Evolutionary conservation across 2,888 invertebrate species (phyloP).

Genomic region (Pardosa pseudoannulata): DNA sequence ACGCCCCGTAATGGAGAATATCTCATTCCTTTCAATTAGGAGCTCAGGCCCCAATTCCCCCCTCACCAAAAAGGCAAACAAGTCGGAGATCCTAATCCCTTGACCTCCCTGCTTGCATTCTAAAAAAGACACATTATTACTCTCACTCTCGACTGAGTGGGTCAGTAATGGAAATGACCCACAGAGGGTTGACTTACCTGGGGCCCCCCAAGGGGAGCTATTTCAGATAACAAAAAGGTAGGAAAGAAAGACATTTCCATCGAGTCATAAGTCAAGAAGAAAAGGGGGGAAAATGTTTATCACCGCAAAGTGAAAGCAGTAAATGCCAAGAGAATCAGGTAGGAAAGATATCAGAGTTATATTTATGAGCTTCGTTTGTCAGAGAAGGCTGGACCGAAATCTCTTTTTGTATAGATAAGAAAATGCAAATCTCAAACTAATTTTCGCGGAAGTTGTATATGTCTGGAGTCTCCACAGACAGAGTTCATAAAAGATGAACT

Average conservation of each 20-base stretch:
- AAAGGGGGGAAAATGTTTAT: constrained; percentile 43
- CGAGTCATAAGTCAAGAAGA: constrained; percentile 42
- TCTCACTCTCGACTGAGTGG: neutral
- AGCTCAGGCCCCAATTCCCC: neutral
- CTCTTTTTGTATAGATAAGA: too few species aligned
- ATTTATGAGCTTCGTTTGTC: constrained; percentile 28
- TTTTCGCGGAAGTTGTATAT: too few species aligned
- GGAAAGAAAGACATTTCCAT: constrained; percentile 25
- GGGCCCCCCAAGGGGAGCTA: neutral
- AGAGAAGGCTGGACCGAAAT: too few species aligned
- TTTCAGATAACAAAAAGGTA: neutral
- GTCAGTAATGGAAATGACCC: constrained; percentile 13
- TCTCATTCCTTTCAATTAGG: neutral
- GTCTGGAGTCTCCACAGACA: too few species aligned
- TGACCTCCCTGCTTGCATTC: neutral
- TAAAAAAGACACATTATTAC: neutral
- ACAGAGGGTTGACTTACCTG: neutral
- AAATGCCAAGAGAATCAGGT: constrained; percentile 6
- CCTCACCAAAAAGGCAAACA: too few species aligned
- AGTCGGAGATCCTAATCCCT: neutral
- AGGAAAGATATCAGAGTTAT: constrained; percentile 24
- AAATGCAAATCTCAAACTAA: too few species aligned
- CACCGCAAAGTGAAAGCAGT: constrained; percentile 5
- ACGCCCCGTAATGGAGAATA: neutral
- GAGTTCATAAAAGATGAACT: too few species aligned